These are phyloP conservation scores for Agrypnia vestita DNA, from an alignment of 1,140 invertebrate species.

Conservation along the genomic window DNA sequence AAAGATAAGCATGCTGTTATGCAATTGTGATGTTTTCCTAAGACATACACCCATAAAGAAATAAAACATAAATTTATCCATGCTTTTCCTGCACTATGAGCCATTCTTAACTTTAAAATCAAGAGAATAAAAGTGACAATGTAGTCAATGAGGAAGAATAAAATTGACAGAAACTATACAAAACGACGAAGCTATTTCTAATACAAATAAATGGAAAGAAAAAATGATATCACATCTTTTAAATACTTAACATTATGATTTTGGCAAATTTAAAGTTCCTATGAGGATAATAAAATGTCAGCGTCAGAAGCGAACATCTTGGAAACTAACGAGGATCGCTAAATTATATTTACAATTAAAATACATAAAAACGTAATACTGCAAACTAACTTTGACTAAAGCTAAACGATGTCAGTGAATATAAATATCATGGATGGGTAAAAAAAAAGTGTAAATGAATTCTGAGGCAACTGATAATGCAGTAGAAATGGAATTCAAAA, in stretches of 20 bases:
- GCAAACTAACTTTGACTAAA: slow-evolving; percentile 25
- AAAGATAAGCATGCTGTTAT: no score
- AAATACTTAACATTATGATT: slow-evolving; percentile 42
- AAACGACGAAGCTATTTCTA: slow-evolving; percentile 16
- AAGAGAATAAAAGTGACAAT: background rate
- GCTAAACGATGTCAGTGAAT: slow-evolving; percentile 12
- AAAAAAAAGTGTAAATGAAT: slow-evolving; percentile 8
- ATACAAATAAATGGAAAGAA: slow-evolving; percentile 29
- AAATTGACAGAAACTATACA: slow-evolving; percentile 15
- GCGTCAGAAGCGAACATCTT: slow-evolving; percentile 25
- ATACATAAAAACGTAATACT: slow-evolving; percentile 23
- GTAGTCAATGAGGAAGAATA: background rate
- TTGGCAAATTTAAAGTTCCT: slow-evolving; percentile 44
- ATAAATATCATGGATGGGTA: background rate
- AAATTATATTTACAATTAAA: slow-evolving; percentile 42
- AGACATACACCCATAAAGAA: no score
- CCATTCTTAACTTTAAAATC: no score
- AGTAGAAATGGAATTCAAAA: slow-evolving; percentile 15
- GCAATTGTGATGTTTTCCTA: no score
- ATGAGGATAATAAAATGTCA: slow-evolving; percentile 32
- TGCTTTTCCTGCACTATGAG: no score
- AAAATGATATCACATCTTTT: slow-evolving; percentile 43
- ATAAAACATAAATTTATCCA: no score
- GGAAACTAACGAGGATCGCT: slow-evolving; percentile 16
- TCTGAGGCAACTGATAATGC: background rate